Evolutionary conservation across 1,140 invertebrate genomes (phyloP).

Genomic region (Elymnias hypermnestra): DNA sequence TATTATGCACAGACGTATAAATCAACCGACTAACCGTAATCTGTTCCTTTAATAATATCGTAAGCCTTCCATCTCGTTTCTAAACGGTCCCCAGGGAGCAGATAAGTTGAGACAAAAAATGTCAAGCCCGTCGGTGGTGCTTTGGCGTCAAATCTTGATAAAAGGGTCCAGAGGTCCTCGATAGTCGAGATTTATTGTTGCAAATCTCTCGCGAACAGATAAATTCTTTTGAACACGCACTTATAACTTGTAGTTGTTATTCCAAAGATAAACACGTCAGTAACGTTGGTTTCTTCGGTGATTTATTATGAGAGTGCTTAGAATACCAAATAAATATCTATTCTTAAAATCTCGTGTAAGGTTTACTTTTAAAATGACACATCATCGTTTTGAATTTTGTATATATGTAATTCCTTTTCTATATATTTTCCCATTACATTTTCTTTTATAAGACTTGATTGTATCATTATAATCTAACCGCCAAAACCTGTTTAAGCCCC

Average conservation of each 20-base stretch:
- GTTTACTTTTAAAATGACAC: too few relatives aligned
- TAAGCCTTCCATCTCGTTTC: conserved; percentile 12
- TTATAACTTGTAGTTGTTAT: conserved; percentile 13
- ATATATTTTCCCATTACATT: too few relatives aligned
- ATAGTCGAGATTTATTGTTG: conserved; percentile 44
- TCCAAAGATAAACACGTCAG: too few relatives aligned
- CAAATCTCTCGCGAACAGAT: conserved; percentile 36
- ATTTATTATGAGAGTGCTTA: too few relatives aligned
- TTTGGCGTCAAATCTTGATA: conserved; percentile 38
- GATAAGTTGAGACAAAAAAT: conserved; percentile 27
- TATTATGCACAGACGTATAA: conserved; percentile 8
- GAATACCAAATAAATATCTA: too few relatives aligned
- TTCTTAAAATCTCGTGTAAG: too few relatives aligned
- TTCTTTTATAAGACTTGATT: too few relatives aligned
- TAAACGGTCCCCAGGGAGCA: conserved; percentile 18
- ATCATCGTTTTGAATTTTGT: too few relatives aligned
- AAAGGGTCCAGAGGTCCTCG: conserved; percentile 37
- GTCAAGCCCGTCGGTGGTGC: conserved; percentile 15
- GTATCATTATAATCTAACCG: too few relatives aligned
- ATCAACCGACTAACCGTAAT: conserved; percentile 11
- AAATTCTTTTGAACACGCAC: conserved; percentile 34
- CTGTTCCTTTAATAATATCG: conserved; percentile 17
- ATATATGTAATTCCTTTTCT: too few relatives aligned
- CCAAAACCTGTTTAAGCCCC: too few relatives aligned
- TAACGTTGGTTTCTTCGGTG: too few relatives aligned